A percentile compares a stretch with the other conserved stretches of the same genome.
phyloP scores from a whole-genome alignment of 2,113 vertebrate species.

The Dascyllus trimaculatus region DNA sequence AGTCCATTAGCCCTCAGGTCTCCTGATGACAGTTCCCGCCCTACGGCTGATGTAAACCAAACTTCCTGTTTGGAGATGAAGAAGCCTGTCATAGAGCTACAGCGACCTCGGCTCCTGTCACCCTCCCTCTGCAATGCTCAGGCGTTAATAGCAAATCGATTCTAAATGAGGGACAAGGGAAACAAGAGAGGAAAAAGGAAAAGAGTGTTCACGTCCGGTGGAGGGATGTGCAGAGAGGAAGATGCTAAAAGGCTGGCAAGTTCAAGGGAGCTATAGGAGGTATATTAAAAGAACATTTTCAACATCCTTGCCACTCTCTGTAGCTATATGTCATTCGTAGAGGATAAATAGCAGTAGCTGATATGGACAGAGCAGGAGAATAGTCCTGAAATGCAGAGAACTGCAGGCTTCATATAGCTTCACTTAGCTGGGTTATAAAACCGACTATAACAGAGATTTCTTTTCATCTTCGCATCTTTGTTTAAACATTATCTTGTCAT shows the following conservation, averaged over 20 bases:
- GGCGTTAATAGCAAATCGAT: conserved; percentile 81
- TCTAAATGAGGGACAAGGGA: conserved; percentile 69
- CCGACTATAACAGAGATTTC: neutral
- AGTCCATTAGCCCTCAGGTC: conserved; percentile 67
- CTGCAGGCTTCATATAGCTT: conserved; percentile 6
- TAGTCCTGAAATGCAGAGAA: neutral
- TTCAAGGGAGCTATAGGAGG: conserved; percentile 4
- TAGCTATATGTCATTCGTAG: conserved; percentile 6
- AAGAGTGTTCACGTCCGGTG: conserved; percentile 60
- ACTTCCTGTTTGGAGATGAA: conserved; percentile 84
- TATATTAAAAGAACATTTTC: conserved; percentile 36
- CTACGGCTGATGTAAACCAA: conserved; percentile 82
- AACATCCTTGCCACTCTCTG: conserved; percentile 13
- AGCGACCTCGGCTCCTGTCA: conserved; percentile 69
- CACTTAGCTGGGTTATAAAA: neutral
- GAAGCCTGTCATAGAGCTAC: conserved; percentile 78
- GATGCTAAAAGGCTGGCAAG: conserved; percentile 2
- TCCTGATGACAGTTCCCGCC: conserved; percentile 79
- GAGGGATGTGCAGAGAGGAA: conserved; percentile 43
- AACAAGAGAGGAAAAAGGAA: conserved; percentile 56
- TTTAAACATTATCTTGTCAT: neutral
- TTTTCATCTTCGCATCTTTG: neutral
- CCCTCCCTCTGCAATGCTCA: conserved; percentile 51
- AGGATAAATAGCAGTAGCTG: conserved; percentile 26
- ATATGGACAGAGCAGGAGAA: neutral